Conservation (phyloP, 2,113 vertebrate genomes). For the Boleophthalmus pectinirostris region DNA sequence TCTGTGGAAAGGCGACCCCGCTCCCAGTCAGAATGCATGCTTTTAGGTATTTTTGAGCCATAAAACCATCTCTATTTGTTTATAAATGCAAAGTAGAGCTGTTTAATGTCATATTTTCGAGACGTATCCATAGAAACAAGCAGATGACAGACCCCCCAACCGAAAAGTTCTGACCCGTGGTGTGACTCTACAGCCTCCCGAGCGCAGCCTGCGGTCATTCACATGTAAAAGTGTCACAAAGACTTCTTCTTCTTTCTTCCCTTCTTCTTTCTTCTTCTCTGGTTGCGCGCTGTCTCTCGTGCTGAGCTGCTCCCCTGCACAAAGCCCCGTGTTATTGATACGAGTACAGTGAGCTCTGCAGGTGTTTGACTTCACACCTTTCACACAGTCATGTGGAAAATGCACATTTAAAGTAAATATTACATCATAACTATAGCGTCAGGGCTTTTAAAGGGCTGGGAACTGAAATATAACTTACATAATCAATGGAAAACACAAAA, state of each 20-base stretch:
- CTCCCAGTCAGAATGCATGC: too few species aligned
- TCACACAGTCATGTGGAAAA: slow-evolving; percentile 57
- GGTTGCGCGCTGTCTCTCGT: slow-evolving; percentile 33
- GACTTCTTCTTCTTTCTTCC: slow-evolving; percentile 49
- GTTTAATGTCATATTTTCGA: too few species aligned
- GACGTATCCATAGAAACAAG: too few species aligned
- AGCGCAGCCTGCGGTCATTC: slow-evolving; percentile 63
- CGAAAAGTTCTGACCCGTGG: slow-evolving; percentile 45
- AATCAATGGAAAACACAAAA: background rate
- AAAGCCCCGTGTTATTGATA: slow-evolving; percentile 57
- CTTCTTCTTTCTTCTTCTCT: slow-evolving; percentile 40
- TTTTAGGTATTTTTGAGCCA: too few species aligned
- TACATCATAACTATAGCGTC: background rate
- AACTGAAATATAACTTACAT: background rate
- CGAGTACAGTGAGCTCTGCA: slow-evolving; percentile 66
- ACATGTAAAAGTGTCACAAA: slow-evolving; percentile 72
- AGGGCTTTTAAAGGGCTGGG: background rate
- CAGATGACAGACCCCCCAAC: too few species aligned
- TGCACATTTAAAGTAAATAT: slow-evolving; percentile 6
- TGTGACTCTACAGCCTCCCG: slow-evolving; percentile 66
- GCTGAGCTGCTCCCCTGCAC: slow-evolving; percentile 39
- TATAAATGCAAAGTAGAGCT: too few species aligned
- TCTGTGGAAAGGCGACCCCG: too few species aligned
- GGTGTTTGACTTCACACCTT: slow-evolving; percentile 62
- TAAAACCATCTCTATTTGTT: too few species aligned